Evolutionary conservation across 2,113 vertebrate genomes (phyloP).

Genomic region (Upupa epops): DNA sequence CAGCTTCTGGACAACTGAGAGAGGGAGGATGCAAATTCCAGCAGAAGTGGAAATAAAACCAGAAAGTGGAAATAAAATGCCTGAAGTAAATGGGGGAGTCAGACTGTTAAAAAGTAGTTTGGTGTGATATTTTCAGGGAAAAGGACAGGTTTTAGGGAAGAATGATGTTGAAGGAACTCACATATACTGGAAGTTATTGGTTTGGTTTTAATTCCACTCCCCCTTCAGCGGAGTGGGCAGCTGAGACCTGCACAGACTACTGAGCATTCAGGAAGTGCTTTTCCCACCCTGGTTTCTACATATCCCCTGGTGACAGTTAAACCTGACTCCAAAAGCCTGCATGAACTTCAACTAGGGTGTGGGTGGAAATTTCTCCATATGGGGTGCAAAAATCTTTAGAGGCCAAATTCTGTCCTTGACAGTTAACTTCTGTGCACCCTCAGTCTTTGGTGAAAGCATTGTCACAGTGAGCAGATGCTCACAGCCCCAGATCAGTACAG

Average conservation of each 20-base stretch:
- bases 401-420: slow-evolving; percentile 56
- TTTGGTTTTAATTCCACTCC: not conserved
- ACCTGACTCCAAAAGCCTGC: slow-evolving; percentile 32
- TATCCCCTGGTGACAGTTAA: not conserved
- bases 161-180: not conserved
- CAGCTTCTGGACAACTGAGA: not conserved
- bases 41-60: not conserved
- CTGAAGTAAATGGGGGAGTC: not conserved
- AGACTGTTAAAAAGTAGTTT: not conserved
- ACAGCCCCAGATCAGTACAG: slow-evolving; percentile 7
- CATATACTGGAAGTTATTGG: not conserved
- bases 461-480: slow-evolving; percentile 11
- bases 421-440: slow-evolving; percentile 45
- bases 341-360: slow-evolving; percentile 3
- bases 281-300: slow-evolving; percentile 43
- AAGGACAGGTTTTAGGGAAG: not conserved
- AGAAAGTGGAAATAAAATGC: not conserved
- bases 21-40: not conserved
- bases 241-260: slow-evolving; percentile 2
- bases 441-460: not conserved
- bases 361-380: slow-evolving; percentile 46
- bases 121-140: not conserved
- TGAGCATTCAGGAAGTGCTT: slow-evolving; percentile 31
- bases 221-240: not conserved
- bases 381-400: slow-evolving; percentile 45